Evolutionary conservation across 2,797 vertebrate species (phyloP), one percentile per base, ranked within the genome.

Genomic region (Lophius americanus): DNA sequence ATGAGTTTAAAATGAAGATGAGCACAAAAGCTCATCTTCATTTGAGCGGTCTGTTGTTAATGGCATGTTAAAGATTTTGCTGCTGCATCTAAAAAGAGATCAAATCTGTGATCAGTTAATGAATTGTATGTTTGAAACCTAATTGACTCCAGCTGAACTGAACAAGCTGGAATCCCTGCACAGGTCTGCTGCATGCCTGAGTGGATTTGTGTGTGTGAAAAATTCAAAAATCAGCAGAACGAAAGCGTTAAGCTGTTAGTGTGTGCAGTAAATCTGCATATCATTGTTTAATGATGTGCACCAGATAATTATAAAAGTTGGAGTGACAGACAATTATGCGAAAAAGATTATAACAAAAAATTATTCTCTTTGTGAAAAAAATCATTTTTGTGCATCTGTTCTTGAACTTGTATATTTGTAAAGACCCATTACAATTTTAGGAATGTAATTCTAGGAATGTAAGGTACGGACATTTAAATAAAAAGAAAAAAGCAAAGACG

Each of bases 161-260:
- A 58, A 37, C 56, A 10, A 37, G 7, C 39, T 12, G 55, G 6
- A 14, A 12, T 13, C n/a, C 37, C 59, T 61, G 47, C 47, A 61
- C 23, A 43, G 38, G 12, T 35, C 32, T 44, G 41, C n/a, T 50
- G 58, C n/a, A 13, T 9, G 51, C 13, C 12, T 14, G 57, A 48
- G 38, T 36, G 42, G 36, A 33, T 35, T 12, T 59, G 56, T 59
- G 56, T 58, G 55, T 56, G 54, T 35, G 32, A 57, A 49, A 60
- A 11, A 60, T 60, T n/a, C 58, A 35, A 32, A 49, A 35, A 38
- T 23, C 46, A 60, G 58, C 58, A 60, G 44, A 39, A 37, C 38
- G 13, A 58, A 36, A 9, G 42, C 44, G 4, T 14, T 10, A n/a
- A 48, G 35, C 57, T 38, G 33, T 48, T 23, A 14, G 38, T n/a